Evolutionary conservation across 2,888 invertebrate species (phyloP).

Genomic region (Tryphoninae sp.): DNA sequence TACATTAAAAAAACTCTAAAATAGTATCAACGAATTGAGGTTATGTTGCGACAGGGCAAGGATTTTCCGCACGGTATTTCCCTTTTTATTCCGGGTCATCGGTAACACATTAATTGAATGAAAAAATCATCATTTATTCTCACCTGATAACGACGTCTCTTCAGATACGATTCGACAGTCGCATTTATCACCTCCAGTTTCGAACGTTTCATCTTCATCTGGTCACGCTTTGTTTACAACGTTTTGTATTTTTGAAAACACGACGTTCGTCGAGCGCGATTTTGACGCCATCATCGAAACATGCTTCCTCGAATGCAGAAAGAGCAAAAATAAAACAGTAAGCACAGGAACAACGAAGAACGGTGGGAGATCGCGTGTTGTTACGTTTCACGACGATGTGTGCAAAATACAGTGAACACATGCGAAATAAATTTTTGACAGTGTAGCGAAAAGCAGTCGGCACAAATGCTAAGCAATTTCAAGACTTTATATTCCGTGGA

Average conservation of each 20-base stretch:
- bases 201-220: constrained; percentile 84
- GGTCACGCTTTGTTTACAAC: constrained; percentile 64
- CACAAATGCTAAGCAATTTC: not conserved
- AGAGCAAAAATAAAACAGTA: not conserved
- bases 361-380: constrained; percentile 1
- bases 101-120: not conserved
- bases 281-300: constrained; percentile 72
- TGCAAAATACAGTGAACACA: not conserved
- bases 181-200: constrained; percentile 87
- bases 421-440: constrained; percentile 1
- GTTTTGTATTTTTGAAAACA: constrained; percentile 68
- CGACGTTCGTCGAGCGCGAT: constrained; percentile 67
- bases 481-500: not conserved
- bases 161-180: constrained; percentile 86
- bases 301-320: constrained; percentile 39
- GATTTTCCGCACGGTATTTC: constrained; percentile 19
- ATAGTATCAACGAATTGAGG: constrained; percentile 57
- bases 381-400: not conserved
- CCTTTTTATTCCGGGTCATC: not conserved
- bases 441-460: not conserved
- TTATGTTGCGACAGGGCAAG: constrained; percentile 65
- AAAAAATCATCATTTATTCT: constrained; percentile 63
- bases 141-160: constrained; percentile 87
- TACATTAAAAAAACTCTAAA: constrained; percentile 49
- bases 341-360: not conserved